Evolutionary conservation across 2,888 invertebrate genomes (phyloP).

Genomic region (Parnassius orleans): DNA sequence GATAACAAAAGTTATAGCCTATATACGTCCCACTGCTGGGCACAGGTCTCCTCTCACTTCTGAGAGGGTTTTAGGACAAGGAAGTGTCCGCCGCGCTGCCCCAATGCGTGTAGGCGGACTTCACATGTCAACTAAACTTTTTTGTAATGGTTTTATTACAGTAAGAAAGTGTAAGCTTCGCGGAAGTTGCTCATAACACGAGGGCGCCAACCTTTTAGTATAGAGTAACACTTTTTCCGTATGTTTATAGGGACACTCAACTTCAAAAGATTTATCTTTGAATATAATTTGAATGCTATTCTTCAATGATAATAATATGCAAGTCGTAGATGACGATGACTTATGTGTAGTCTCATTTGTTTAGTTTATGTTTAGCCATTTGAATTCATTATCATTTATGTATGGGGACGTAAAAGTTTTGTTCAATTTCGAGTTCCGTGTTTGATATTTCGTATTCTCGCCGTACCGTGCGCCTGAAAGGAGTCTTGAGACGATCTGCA

Average conservation of each 20-base stretch:
- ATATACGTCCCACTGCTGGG: no score
- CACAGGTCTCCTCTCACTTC: no score
- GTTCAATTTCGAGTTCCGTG: conserved; percentile 41
- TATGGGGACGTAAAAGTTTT: conserved; percentile 29
- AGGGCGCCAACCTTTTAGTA: conserved; percentile 8
- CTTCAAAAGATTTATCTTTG: conserved; percentile 18
- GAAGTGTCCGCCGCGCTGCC: no score
- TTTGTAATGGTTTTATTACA: conserved; percentile 14
- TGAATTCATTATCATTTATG: conserved; percentile 30
- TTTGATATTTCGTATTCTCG: conserved; percentile 51
- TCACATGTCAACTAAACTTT: not conserved
- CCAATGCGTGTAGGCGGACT: no score
- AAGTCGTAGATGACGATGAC: conserved; percentile 29
- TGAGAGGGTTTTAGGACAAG: no score
- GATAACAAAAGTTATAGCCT: not conserved
- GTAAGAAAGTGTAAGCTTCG: conserved; percentile 16
- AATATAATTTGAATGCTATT: conserved; percentile 20
- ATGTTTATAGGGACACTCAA: not conserved
- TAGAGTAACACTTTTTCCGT: conserved; percentile 3
- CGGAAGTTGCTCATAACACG: conserved; percentile 23
- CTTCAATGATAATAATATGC: conserved; percentile 23
- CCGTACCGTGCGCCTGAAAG: conserved; percentile 50
- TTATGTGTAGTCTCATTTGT: conserved; percentile 23
- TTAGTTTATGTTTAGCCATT: conserved; percentile 10
- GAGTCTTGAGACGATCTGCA: conserved; percentile 49